phyloP scores from a whole-genome alignment of 35 echinoderm and acorn worm species.

The Apostichopus parvimensis region DNA sequence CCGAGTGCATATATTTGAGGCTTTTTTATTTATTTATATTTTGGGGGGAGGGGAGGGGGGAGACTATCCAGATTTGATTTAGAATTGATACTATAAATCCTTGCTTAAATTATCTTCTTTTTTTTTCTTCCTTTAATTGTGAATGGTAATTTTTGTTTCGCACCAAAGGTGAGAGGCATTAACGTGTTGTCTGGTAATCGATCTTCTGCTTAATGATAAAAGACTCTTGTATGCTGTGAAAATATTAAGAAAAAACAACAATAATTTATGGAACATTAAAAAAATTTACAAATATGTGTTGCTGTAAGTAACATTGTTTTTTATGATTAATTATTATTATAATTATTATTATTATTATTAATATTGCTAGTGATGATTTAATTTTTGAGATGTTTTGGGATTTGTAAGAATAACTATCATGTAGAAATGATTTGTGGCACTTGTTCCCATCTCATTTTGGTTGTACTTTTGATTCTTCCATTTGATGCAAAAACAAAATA shows the following conservation, averaged over 20 bases:
- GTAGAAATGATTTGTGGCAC: constrained; percentile 2
- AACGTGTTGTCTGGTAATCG: background rate
- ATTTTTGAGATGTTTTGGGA: constrained; percentile 34
- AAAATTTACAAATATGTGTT: constrained; percentile 11
- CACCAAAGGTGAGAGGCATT: constrained; percentile 12
- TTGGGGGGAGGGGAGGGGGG: too few relatives aligned
- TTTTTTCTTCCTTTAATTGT: background rate
- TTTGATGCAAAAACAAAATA: constrained; percentile 7
- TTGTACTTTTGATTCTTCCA: constrained; percentile 36
- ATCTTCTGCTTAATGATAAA: constrained; percentile 19
- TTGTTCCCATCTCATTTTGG: background rate
- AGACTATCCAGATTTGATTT: background rate
- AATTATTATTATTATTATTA: background rate
- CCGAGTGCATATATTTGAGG: too few relatives aligned
- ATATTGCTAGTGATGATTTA: constrained; percentile 33
- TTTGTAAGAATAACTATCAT: constrained; percentile 41
- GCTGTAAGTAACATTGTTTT: constrained; percentile 19
- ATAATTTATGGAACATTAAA: background rate
- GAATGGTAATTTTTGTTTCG: background rate
- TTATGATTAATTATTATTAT: background rate
- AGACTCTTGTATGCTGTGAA: constrained; percentile 27
- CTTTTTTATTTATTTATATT: too few relatives aligned
- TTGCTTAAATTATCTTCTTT: background rate
- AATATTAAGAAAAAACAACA: background rate
- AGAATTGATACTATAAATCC: background rate